Base-by-base conservation (phyloP, 2,113 vertebrate species). In the Neogobius melanostomus region DNA sequence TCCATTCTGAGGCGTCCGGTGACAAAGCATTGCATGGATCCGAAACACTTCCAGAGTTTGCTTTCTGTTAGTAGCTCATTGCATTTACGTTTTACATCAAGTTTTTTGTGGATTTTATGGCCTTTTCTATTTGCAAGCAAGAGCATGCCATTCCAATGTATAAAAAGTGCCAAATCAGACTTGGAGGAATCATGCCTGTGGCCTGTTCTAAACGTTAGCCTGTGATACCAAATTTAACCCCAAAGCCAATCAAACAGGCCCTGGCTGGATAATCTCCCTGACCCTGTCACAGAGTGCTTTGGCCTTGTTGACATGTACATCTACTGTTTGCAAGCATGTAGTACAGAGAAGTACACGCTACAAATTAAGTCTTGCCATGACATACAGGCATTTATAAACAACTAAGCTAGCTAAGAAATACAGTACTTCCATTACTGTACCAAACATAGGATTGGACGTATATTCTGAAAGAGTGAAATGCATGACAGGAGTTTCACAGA, bases 401-500 rank as follows among this genome's bases (percentile, higher is more conserved):
- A 84, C 74, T 81, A 53, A 84, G 69, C 64, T 69, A 87, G 66
- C 69, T 82, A 66, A 74, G 70, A 82, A 80, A 88, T 75, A n/a
- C n/a, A n/a, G n/a, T n/a, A 49, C 70, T 75, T 78, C 76, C 50
- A 69, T 54, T 63, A 66, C 49, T 64, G 36, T 57, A 54, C 50
- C 7, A 51, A 15, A 52, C 61, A 71, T 50, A 79, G 71, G 56
- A 44, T 75, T 82, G 28, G 3, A 36, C 4, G 28, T 36, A 44
- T 14, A 14, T 48, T 49, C 67, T 74, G 66, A 59, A 69, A 65
- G 65, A 81, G 71, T 85, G 68, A 82, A 77, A 66, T 85, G 87
- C 68, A 67, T 83, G 72, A 71, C 77, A 47, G 93, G 91, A 91
- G 85, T 91, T 93, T 92, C 87, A 53, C 1, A 17, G 8, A 8